phyloP scores from a whole-genome alignment of 2,113 vertebrate genomes.

The Glaucidium brasilianum region DNA sequence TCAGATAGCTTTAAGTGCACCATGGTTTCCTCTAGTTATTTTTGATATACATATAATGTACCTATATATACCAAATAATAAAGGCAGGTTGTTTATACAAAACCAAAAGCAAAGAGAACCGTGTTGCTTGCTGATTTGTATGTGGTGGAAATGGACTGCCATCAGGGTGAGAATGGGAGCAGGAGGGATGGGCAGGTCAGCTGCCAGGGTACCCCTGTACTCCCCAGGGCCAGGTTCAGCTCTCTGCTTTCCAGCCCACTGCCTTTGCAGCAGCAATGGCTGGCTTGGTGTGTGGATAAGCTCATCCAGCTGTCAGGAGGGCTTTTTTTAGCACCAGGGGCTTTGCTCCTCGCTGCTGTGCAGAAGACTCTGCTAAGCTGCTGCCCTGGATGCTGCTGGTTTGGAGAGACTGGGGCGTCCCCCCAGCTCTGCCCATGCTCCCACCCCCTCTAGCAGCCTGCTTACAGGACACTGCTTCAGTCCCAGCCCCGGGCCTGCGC shows the following conservation, averaged over 20 bases:
- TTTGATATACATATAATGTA: constrained; percentile 5
- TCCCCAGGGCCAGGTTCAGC: neutral
- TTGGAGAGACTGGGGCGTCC: neutral
- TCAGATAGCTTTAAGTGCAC: constrained; percentile 34
- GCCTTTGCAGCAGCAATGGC: neutral
- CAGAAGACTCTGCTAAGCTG: neutral
- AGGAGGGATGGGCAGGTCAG: neutral
- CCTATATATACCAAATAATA: constrained; percentile 19
- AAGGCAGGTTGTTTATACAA: constrained; percentile 43
- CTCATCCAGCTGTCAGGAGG: constrained; percentile 45
- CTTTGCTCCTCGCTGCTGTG: neutral
- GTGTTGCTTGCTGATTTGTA: neutral
- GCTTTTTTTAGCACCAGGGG: constrained; percentile 53
- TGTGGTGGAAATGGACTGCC: neutral
- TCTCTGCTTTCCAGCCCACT: neutral
- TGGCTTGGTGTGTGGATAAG: neutral
- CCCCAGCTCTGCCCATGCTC: neutral
- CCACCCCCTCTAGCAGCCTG: neutral
- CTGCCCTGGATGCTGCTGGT: constrained; percentile 3
- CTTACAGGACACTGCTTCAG: neutral
- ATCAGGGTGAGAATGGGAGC: neutral
- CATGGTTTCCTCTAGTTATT: constrained; percentile 1
- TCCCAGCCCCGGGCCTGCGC: neutral
- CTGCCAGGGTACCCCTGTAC: neutral
- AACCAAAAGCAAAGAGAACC: neutral